These are phyloP conservation scores for Lepus americanus DNA, from an alignment of 2,113 vertebrate species.

Conservation along the genomic window DNA sequence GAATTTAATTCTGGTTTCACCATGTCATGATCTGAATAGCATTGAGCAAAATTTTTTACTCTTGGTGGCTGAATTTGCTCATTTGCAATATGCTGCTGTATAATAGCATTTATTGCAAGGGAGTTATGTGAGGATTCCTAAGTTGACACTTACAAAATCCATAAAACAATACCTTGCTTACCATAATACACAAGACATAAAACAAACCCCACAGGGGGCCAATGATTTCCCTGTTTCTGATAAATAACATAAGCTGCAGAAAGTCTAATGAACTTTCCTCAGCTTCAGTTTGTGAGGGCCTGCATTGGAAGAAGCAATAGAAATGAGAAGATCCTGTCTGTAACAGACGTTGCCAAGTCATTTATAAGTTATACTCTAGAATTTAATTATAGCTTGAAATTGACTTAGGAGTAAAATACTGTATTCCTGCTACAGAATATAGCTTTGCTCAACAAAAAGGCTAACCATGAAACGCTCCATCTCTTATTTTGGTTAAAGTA, in stretches of 20 bases:
- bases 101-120: neutral
- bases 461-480: neutral
- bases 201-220: neutral
- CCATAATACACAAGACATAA: neutral
- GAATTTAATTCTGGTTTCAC: neutral
- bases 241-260: neutral
- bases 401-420: neutral
- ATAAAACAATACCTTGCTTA: neutral
- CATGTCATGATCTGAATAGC: neutral
- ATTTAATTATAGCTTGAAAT: neutral
- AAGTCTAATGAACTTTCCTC: neutral
- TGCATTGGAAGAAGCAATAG: neutral
- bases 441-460: neutral
- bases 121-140: neutral
- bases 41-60: neutral
- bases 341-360: neutral
- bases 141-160: neutral
- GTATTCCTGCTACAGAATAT: neutral
- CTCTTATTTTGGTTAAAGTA: conserved; percentile 5
- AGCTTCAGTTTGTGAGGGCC: neutral
- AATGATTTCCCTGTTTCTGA: neutral
- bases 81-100: neutral
- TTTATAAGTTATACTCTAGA: neutral
- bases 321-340: neutral
- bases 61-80: neutral